These are phyloP conservation scores for Creontiades dilutus DNA, from an alignment of 2,888 invertebrate species.

Conservation along the genomic window DNA sequence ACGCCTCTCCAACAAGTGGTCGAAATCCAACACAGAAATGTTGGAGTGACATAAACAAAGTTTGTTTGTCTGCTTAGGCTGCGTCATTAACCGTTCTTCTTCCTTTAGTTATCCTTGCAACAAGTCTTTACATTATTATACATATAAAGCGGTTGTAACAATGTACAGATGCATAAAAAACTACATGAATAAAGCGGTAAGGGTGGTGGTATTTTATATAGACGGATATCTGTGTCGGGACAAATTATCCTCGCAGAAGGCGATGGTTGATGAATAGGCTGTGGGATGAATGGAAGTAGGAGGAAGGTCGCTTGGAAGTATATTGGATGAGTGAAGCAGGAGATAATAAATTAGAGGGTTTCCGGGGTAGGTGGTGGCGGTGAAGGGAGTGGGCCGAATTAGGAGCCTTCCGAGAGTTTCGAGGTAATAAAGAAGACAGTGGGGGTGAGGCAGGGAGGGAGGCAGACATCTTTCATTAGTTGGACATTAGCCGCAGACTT, in stretches of 20 bases:
- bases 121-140: too few species aligned
- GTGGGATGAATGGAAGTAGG: neutral
- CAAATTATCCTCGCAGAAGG: neutral
- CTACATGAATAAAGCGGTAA: too few species aligned
- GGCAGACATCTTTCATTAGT: slow-evolving; percentile 70
- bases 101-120: too few species aligned
- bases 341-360: slow-evolving; percentile 59
- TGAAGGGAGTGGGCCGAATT: slow-evolving; percentile 36
- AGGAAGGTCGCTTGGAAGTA: slow-evolving; percentile 30
- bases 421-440: slow-evolving; percentile 67
- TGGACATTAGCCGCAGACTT: slow-evolving; percentile 68
- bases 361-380: neutral
- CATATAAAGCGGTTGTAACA: too few species aligned
- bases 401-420: slow-evolving; percentile 57
- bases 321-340: slow-evolving; percentile 49
- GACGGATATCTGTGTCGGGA: neutral
- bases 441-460: neutral
- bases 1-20: too few species aligned
- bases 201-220: too few species aligned
- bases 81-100: too few species aligned
- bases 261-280: neutral
- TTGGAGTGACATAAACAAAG: too few species aligned
- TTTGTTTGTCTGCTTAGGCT: too few species aligned
- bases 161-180: too few species aligned
- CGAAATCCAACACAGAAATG: too few species aligned